Evolutionary conservation across 2,888 invertebrate species (phyloP).

Genomic region (Lamellibrachia satsuma): DNA sequence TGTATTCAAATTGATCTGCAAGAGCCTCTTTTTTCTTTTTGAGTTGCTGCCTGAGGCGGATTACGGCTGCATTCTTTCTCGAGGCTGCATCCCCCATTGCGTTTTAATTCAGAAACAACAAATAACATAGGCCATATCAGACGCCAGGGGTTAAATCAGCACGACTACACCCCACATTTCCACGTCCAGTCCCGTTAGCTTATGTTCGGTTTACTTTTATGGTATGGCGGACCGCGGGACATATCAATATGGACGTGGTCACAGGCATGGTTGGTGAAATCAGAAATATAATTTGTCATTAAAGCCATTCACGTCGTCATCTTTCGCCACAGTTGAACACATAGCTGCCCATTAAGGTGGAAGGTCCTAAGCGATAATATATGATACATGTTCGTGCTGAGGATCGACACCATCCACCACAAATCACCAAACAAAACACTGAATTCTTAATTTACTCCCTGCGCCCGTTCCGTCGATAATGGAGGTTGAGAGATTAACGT

Average conservation of each 20-base stretch:
- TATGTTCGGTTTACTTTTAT: background rate
- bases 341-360: constrained; percentile 3
- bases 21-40: constrained; percentile 62
- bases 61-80: constrained; percentile 50
- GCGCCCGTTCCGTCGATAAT: constrained; percentile 3
- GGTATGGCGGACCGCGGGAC: background rate
- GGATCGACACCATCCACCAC: constrained; percentile 13
- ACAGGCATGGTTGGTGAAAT: constrained; percentile 6
- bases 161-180: constrained; percentile 17
- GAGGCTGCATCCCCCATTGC: constrained; percentile 54
- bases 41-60: constrained; percentile 56
- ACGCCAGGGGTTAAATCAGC: constrained; percentile 9
- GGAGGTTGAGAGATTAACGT: background rate
- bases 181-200: background rate
- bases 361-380: background rate
- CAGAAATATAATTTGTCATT: constrained; percentile 12
- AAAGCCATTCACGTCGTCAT: constrained; percentile 12
- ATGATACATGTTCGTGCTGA: constrained; percentile 4
- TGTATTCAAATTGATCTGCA: constrained; percentile 65
- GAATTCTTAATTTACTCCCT: background rate
- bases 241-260: constrained; percentile 10
- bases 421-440: constrained; percentile 3
- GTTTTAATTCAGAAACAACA: constrained; percentile 27
- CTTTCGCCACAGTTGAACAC: background rate
- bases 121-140: constrained; percentile 21